phyloP scores from a whole-genome alignment of 2,888 invertebrate species.

The Xestobium rufovillosum region DNA sequence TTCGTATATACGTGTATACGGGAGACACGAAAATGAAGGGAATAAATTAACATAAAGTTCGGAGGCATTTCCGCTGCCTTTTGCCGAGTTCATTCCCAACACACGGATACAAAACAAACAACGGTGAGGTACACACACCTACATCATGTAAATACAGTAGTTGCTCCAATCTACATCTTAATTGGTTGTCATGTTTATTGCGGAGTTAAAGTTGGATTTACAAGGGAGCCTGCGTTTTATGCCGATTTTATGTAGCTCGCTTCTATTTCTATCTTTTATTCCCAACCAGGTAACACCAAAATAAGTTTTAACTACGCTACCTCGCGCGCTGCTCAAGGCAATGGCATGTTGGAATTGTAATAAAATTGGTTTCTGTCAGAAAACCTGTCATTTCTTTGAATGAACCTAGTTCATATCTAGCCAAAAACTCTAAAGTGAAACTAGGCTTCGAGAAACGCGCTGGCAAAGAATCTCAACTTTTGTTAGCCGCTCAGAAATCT shows the following conservation, averaged over 20 bases:
- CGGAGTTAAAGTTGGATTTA: slow-evolving; percentile 34
- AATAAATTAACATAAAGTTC: slow-evolving; percentile 42
- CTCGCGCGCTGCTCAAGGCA: too few relatives aligned
- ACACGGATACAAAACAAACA: slow-evolving; percentile 39
- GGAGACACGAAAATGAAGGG: slow-evolving; percentile 37
- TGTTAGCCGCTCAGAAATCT: too few relatives aligned
- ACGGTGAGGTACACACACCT: slow-evolving; percentile 34
- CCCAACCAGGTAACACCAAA: too few relatives aligned
- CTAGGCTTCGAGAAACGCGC: too few relatives aligned
- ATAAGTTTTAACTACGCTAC: too few relatives aligned
- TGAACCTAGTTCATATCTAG: too few relatives aligned
- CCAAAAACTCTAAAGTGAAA: too few relatives aligned
- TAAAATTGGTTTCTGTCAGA: too few relatives aligned
- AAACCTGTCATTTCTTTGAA: too few relatives aligned
- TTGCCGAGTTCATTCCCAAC: slow-evolving; percentile 39
- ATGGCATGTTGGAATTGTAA: too few relatives aligned
- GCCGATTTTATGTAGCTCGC: slow-evolving; percentile 21
- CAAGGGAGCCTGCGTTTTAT: slow-evolving; percentile 23
- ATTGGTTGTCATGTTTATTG: slow-evolving; percentile 45
- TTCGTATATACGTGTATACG: slow-evolving; percentile 28
- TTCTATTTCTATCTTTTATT: too few relatives aligned
- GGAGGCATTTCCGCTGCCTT: slow-evolving; percentile 34
- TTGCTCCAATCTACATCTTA: slow-evolving; percentile 45
- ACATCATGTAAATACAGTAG: slow-evolving; percentile 41
- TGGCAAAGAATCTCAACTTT: too few relatives aligned